Evolutionary conservation across 2,888 invertebrate species (phyloP), one percentile per base, ranked within the genome.

Genomic region (Cephus spinipes): DNA sequence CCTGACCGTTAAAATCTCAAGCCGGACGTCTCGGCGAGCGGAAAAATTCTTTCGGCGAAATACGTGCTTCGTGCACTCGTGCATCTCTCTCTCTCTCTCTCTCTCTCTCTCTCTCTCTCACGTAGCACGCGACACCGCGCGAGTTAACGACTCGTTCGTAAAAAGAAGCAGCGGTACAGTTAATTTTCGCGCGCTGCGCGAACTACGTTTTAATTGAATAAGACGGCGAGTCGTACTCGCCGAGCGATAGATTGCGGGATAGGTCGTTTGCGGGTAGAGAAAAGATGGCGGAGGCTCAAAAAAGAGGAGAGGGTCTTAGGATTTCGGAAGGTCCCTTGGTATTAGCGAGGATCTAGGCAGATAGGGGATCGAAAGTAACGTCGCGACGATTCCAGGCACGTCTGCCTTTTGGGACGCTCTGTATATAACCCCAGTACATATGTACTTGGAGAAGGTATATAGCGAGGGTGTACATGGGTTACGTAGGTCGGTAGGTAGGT

Each of bases 321-420:
- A 55, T 55, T 55, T 40, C 6, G 15, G 55, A 55, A 9, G 55
- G 55, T 55, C 32, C 76, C 31, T 31, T 68, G 33, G 69, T 36
- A 69, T 71, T 68, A 69, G 76, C 36, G 74, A 31, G 68, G 35
- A 68, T 69, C 76, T 36, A 31, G 36, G 68, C 69, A 31, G 79
- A 35, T 55, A 74, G 73, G 79, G 76, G 79, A 77, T 76, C 77
- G 81, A 78, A 77, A 78, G 81, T 80, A 75, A 76, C 32, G 33
- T 32, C 40, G 68, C 87, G 87, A 87, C 88, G 89, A 89, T 89
- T 89, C 90, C 87, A 87, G 84, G 90, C 89, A 90, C 89, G 90
- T 89, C 89, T 85, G 90, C 89, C 89, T 89, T 89, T 90, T 88
- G 89, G 90, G 89, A 86, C 89, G 86, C 87, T 83, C 83, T 83